Conservation (phyloP, 2,113 vertebrate genomes). For the Fulmarus glacialis region DNA sequence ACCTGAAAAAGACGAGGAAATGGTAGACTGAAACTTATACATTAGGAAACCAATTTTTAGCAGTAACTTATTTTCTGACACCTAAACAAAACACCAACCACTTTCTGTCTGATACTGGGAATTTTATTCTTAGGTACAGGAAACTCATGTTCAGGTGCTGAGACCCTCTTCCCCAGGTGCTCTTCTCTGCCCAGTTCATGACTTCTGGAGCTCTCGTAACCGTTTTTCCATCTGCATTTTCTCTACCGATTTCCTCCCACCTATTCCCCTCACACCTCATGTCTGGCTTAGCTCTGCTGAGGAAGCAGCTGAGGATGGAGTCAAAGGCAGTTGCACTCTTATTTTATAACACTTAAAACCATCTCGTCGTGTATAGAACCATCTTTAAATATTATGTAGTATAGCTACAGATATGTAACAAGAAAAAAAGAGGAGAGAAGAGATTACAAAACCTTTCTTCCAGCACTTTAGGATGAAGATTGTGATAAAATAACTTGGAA, state of each 20-base stretch:
- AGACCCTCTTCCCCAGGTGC: background rate
- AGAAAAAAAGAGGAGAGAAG: background rate
- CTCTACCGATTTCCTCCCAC: background rate
- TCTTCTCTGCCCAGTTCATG: background rate
- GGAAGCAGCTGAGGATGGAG: background rate
- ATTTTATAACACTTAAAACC: background rate
- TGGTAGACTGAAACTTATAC: background rate
- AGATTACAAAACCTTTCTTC: background rate
- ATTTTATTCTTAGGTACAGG: background rate
- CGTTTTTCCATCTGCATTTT: background rate
- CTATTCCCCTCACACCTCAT: background rate
- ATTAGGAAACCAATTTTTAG: background rate
- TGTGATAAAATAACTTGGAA: background rate
- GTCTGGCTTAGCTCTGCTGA: background rate
- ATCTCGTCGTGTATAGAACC: background rate
- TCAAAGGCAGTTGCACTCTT: constrained; percentile 1
- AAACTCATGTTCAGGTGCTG: background rate
- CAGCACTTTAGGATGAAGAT: background rate
- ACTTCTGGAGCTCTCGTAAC: background rate
- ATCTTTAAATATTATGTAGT: background rate
- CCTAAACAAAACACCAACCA: background rate
- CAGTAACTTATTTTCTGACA: background rate
- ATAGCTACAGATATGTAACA: background rate
- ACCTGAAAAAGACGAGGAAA: background rate
- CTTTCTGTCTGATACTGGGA: background rate